Conservation (phyloP, 2,888 invertebrate genomes). For the Prostheceraeus crozeri region DNA sequence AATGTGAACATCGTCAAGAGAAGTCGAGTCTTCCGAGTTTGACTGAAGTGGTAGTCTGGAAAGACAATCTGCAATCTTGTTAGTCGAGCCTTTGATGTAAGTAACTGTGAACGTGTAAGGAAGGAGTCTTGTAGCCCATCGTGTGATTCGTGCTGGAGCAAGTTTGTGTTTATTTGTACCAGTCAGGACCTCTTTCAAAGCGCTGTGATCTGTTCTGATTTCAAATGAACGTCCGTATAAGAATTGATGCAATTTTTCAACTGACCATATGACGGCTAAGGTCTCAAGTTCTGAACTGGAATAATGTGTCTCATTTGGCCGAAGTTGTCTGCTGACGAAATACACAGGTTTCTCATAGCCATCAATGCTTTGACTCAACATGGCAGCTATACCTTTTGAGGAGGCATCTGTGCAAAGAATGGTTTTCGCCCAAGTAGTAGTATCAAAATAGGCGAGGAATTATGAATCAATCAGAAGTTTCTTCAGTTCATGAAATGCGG, state of each 20-base stretch:
- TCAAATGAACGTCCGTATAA: constrained; percentile 23
- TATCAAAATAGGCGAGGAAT: constrained; percentile 7
- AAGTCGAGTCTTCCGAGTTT: constrained; percentile 16
- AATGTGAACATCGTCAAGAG: constrained; percentile 21
- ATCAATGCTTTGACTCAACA: constrained; percentile 10
- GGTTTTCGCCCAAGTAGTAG: constrained; percentile 23
- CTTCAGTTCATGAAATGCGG: no score
- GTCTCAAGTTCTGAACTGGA: constrained; percentile 27
- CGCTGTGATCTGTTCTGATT: no score
- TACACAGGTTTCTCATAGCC: constrained; percentile 18
- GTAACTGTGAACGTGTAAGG: no score
- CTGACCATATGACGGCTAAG: constrained; percentile 20
- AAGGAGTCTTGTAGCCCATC: no score
- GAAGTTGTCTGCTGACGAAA: constrained; percentile 15
- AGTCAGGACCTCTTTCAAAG: no score
- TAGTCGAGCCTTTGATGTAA: no score
- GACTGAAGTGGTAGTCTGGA: no score
- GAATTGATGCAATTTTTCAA: constrained; percentile 18
- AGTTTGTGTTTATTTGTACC: no score
- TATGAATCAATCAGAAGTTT: no score
- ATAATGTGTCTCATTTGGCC: constrained; percentile 17
- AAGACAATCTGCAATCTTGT: no score
- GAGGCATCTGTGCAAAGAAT: constrained; percentile 25
- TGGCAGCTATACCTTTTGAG: constrained; percentile 20
- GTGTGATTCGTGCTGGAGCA: no score